These are phyloP conservation scores for Lophius americanus DNA, from an alignment of 2,797 vertebrate genomes.

Conservation along the genomic window DNA sequence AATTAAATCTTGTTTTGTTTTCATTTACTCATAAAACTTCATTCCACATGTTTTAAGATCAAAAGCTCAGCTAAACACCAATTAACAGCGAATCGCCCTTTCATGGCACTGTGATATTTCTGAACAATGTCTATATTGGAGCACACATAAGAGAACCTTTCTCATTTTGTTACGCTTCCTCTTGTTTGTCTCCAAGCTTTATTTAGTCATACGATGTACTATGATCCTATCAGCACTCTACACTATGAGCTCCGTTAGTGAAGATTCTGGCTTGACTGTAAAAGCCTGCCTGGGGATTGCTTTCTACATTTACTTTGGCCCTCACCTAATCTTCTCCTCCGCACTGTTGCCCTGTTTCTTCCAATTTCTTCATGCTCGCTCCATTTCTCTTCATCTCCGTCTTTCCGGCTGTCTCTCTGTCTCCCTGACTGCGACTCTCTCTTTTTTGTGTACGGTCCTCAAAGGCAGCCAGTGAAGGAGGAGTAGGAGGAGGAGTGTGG, in stretches of 20 bases:
- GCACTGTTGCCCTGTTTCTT: conserved; percentile 53
- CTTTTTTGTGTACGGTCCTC: conserved; percentile 24
- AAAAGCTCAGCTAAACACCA: no score
- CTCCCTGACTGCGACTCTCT: conserved; percentile 43
- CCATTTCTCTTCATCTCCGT: conserved; percentile 62
- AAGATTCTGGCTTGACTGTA: conserved; percentile 41
- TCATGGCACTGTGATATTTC: background rate
- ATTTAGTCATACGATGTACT: conserved; percentile 48
- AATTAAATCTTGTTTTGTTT: no score
- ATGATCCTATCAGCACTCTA: conserved; percentile 38
- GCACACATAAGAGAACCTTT: conserved; percentile 20
- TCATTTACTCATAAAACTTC: no score
- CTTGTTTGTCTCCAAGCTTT: conserved; percentile 40
- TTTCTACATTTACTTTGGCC: conserved; percentile 60
- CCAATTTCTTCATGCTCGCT: conserved; percentile 67
- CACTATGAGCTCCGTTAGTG: conserved; percentile 51
- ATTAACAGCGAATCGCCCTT: no score
- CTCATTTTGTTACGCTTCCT: conserved; percentile 20
- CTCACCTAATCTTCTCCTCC: conserved; percentile 60
- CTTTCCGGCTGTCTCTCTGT: conserved; percentile 37
- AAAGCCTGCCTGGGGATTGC: conserved; percentile 48
- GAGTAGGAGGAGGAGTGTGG: conserved; percentile 47
- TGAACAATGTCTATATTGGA: conserved; percentile 28
- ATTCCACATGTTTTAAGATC: no score
- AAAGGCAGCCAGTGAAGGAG: conserved; percentile 31